Percentiles rank a stretch among this genome's conserved stretches.
Conservation (phyloP, 2,888 invertebrate species). For the Vanessa cardui region DNA sequence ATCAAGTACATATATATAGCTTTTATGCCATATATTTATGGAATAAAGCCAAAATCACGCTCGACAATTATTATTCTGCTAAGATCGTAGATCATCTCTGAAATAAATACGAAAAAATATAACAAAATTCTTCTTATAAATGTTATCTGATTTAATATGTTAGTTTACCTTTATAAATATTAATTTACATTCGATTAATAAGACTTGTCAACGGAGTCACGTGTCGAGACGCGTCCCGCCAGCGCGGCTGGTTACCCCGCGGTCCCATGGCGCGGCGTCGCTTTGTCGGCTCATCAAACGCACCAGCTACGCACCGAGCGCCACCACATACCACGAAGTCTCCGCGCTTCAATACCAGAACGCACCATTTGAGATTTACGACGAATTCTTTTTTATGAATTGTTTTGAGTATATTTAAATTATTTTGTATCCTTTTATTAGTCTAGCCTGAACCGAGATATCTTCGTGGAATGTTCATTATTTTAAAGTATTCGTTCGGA, state of each 20-base stretch:
- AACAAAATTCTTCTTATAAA: no score
- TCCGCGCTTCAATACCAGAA: constrained; percentile 49
- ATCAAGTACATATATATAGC: no score
- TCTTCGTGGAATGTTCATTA: no score
- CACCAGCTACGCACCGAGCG: constrained; percentile 39
- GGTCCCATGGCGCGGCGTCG: constrained; percentile 45
- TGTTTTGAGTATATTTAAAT: constrained; percentile 17
- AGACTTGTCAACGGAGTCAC: not conserved
- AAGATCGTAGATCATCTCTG: no score
- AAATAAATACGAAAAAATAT: no score
- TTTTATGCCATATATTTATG: no score
- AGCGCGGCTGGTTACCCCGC: not conserved
- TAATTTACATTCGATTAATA: not conserved
- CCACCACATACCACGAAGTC: constrained; percentile 47
- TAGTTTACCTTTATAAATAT: not conserved
- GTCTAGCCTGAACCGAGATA: no score
- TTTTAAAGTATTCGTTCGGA: no score
- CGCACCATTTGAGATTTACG: constrained; percentile 42
- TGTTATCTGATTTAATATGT: not conserved
- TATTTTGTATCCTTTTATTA: not conserved
- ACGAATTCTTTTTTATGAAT: constrained; percentile 34
- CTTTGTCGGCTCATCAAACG: constrained; percentile 78
- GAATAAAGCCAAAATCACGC: no score
- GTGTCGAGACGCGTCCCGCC: not conserved
- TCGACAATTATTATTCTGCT: no score